phyloP scores from a whole-genome alignment of 2,888 invertebrate species.

The Idaea dimidiata region DNA sequence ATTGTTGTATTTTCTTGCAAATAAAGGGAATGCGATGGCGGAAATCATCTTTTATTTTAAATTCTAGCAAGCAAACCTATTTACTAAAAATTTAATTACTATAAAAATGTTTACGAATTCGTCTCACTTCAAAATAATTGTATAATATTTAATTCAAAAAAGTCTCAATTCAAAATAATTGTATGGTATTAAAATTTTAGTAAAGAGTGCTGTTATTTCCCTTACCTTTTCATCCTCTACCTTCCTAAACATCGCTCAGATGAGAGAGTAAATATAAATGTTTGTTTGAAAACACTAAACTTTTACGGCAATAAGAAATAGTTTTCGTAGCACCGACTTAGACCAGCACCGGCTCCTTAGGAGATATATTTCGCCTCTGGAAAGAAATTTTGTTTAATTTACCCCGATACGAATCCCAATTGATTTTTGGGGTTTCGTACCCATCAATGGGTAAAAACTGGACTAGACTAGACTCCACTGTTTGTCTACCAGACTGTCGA shows the following conservation, averaged over 20 bases:
- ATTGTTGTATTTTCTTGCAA: constrained; percentile 66
- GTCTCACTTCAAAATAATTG: too few species aligned
- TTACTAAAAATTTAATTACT: neutral
- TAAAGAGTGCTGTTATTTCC: neutral
- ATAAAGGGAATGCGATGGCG: constrained; percentile 79
- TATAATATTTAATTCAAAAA: too few species aligned
- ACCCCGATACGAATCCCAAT: neutral
- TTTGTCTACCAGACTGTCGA: too few species aligned
- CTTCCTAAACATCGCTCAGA: too few species aligned
- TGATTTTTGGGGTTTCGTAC: too few species aligned
- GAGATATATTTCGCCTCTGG: neutral
- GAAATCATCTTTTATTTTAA: constrained; percentile 56
- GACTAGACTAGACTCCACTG: too few species aligned
- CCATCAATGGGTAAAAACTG: too few species aligned
- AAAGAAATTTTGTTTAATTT: neutral
- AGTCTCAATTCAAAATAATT: too few species aligned
- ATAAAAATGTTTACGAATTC: neutral
- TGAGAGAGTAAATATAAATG: too few species aligned
- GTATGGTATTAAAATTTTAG: neutral
- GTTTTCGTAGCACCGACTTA: too few species aligned
- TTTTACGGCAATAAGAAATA: too few species aligned
- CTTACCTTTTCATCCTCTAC: neutral
- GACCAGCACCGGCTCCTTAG: neutral
- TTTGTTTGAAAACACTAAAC: too few species aligned
- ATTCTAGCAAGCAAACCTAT: neutral